A percentile compares a stretch with the other conserved stretches of the same genome.
Evolutionary conservation across 2,113 vertebrate species (phyloP).

Genomic region (Barnardius zonarius): DNA sequence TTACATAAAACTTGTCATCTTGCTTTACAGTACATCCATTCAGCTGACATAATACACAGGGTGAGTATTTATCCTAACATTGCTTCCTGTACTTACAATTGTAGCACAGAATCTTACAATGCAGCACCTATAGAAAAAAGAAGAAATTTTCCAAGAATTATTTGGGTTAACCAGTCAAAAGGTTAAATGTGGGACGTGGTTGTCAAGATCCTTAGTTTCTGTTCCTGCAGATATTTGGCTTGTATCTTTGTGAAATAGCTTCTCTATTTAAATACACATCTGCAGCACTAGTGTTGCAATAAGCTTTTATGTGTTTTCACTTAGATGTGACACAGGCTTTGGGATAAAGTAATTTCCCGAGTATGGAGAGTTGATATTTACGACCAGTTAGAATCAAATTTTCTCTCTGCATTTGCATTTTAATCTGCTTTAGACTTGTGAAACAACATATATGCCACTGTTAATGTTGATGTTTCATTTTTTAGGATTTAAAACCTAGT

Average conservation of each 20-base stretch:
- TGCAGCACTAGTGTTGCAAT: not conserved
- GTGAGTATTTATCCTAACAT: slow-evolving; percentile 77
- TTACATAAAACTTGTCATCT: slow-evolving; percentile 33
- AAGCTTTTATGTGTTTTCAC: not conserved
- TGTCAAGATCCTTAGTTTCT: not conserved
- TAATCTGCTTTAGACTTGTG: not conserved
- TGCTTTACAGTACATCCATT: slow-evolving; percentile 92
- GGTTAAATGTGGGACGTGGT: not conserved
- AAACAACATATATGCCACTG: not conserved
- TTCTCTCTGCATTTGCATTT: not conserved
- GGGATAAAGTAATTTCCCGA: not conserved
- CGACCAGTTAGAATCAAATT: not conserved
- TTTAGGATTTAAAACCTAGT: slow-evolving; percentile 94
- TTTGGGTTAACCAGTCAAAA: not conserved
- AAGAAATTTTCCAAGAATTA: not conserved
- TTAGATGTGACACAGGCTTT: not conserved
- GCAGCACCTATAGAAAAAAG: not conserved
- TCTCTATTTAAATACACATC: not conserved
- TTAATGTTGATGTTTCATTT: slow-evolving; percentile 28
- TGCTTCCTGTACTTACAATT: not conserved
- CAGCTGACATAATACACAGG: slow-evolving; percentile 97
- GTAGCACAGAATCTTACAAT: not conserved
- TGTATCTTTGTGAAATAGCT: not conserved
- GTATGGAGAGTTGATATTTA: not conserved
- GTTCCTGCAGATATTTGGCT: not conserved